Evolutionary conservation across 2,797 vertebrate genomes (phyloP), one percentile per base, ranked within the genome.

Genomic region (Sebastes goodei): DNA sequence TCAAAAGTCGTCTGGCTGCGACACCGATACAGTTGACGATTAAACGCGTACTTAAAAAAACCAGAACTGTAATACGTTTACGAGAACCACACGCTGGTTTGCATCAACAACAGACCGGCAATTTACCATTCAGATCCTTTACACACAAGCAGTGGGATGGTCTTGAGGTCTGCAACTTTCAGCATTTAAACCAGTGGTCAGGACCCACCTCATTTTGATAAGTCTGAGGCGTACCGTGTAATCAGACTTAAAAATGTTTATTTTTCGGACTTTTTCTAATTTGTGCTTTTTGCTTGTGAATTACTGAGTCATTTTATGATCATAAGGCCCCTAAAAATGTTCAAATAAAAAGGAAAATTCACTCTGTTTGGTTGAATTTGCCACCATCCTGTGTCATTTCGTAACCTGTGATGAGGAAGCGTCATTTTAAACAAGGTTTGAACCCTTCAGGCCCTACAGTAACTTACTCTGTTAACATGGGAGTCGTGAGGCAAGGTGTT

Each of bases 161-260:
- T n/a, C 20, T 57, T 49, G 11, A 59, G 6, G 17, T 56, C 21
- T 23, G n/a, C 5, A 33, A 25, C 25, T n/a, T 56, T 46, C 8
- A 42, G 59, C 11, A 25, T 27, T 33, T 59, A 72, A 33, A 46
- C 23, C 55, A 59, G 38, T 11, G 12, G 49, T 59, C 4, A 8
- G 53, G 55, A 42, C 10, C 6, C 10, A 12, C 17, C 7, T n/a
- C 27, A 15, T 4, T 46, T 29, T 5, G 15, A 10, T n/a, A 10
- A 46, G 6, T 30, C 4, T 1, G 30, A 33, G 17, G 14, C 7
- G 2, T 33, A 0, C 1, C 2, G 4, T n/a, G 56, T 14, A 14
- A 60, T 20, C 15, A 49, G 0, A 49, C 2, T 46, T 49, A 49
- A 20, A 49, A 49, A 49, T 49, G 0, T 49, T 20, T 2, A 12